Base-by-base conservation (phyloP, 2,888 invertebrate genomes). In the Ectemnius cavifrons region DNA sequence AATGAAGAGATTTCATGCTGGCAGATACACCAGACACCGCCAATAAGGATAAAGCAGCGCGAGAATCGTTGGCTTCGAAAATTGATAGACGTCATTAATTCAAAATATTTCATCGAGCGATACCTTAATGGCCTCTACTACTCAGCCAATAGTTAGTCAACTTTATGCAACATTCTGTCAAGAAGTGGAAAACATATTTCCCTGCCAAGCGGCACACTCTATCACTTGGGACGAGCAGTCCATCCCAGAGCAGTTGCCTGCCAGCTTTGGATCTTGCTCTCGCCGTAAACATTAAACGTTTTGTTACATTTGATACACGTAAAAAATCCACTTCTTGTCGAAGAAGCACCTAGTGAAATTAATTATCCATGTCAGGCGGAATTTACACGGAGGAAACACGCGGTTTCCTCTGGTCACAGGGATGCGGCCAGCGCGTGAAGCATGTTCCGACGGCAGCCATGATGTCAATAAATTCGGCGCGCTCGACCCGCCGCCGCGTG, bases 391-490 rank as follows among this genome's bases (percentile, higher is more conserved):
- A 58, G 27, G 27, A 18, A 27, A 58, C 20, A 58, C 2, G 20
- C 13, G 20, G 14, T 58, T 52, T 52, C 52, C n/a, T 52, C 18
- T 16, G 13, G 16, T n/a, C 56, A 37, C 52, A n/a, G 8, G n/a
- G 13, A 63, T 27, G 6, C 16, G 23, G 37, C 11, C 16, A 52
- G 52, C 72, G 62, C 56, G 71, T 67, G 73, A 63, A 75, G 80
- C 80, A 52, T 52, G 72, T 83, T 86, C 87, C 87, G 88, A 86
- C 88, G 88, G 88, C 85, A 81, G 83, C 81, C 85, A 84, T 82
- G 80, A 78, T 80, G 75, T 74, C 81, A 77, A 72, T 75, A 75
- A 11, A 4, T 11, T 8, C 46, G 63, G 13, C 78, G 77, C 75
- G 80, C 80, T 82, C 84, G 85, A 84, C 84, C 77, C 37, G 37